Percentiles rank a stretch among this genome's conserved stretches.
Conservation (phyloP, 2,888 invertebrate species). For the Druceiella hillmani region DNA sequence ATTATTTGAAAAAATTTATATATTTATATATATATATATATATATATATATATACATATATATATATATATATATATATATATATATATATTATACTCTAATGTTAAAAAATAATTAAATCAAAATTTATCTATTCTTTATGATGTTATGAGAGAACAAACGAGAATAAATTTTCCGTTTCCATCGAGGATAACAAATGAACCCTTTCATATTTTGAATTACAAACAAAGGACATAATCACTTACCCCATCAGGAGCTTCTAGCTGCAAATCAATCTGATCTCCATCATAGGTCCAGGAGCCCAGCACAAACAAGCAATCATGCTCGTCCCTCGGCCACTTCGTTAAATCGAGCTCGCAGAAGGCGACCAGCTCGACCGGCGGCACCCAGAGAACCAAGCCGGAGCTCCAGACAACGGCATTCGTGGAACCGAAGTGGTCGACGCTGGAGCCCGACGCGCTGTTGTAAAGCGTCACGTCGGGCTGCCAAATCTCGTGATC, state of each 20-base stretch:
- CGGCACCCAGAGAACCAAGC: constrained; percentile 59
- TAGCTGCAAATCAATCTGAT: constrained; percentile 44
- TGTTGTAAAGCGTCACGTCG: constrained; percentile 67
- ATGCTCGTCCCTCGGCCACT: constrained; percentile 76
- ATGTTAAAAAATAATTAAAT: no score
- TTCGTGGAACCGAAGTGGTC: constrained; percentile 56
- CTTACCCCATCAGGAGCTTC: constrained; percentile 4
- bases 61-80: no score
- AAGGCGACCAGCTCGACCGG: constrained; percentile 61
- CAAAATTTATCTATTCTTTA: no score
- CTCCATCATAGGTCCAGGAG: constrained; percentile 63
- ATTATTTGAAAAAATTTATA: no score
- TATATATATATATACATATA: no score
- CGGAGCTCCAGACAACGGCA: constrained; percentile 43
- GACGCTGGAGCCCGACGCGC: constrained; percentile 54
- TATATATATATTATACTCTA: no score
- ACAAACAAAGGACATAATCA: constrained; percentile 1
- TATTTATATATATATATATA: no score
- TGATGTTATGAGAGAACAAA: no score
- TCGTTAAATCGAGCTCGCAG: constrained; percentile 59
- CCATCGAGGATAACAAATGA: no score
- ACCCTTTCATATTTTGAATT: no score
- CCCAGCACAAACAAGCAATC: constrained; percentile 62
- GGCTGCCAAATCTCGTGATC: constrained; percentile 76
- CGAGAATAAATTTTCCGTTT: no score